phyloP scores from a whole-genome alignment of 2,888 invertebrate species.

The Andrena marginata region DNA sequence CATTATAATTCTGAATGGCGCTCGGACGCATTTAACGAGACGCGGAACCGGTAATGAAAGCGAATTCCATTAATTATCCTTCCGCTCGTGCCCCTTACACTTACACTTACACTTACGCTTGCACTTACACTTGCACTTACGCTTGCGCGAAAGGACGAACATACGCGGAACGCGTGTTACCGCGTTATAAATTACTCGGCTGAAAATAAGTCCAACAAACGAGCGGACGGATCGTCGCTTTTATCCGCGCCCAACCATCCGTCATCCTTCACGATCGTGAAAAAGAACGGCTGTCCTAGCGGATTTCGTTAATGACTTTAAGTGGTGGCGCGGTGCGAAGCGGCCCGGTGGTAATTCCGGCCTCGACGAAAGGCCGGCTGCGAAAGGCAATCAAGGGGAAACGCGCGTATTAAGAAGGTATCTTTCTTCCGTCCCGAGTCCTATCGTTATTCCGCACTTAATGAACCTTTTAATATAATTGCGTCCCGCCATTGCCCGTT shows the following conservation, averaged over 20 bases:
- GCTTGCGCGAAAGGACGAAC: not conserved
- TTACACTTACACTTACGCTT: not conserved
- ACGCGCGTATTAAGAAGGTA: constrained; percentile 18
- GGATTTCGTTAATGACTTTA: constrained; percentile 64
- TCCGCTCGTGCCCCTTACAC: not conserved
- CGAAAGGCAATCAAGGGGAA: constrained; percentile 10
- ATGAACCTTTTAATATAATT: constrained; percentile 26
- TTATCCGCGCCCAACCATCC: constrained; percentile 41
- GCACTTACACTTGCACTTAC: no score
- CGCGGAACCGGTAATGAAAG: constrained; percentile 27
- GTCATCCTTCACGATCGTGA: constrained; percentile 62
- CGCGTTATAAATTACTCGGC: constrained; percentile 51
- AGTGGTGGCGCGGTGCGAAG: constrained; percentile 12
- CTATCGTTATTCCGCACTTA: constrained; percentile 5
- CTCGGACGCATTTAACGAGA: constrained; percentile 24
- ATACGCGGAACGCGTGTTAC: constrained; percentile 33
- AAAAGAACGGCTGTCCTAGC: constrained; percentile 34
- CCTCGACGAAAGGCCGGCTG: constrained; percentile 9
- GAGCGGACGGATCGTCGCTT: constrained; percentile 41
- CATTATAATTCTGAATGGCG: constrained; percentile 27
- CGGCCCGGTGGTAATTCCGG: constrained; percentile 32
- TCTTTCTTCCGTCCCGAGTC: not conserved
- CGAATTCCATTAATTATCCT: constrained; percentile 44
- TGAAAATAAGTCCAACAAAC: constrained; percentile 43
- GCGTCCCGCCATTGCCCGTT: not conserved